A percentile compares a stretch with the other conserved stretches of the same genome.
phyloP scores from a whole-genome alignment of 2,113 vertebrate species.

The Myxocyprinus asiaticus region DNA sequence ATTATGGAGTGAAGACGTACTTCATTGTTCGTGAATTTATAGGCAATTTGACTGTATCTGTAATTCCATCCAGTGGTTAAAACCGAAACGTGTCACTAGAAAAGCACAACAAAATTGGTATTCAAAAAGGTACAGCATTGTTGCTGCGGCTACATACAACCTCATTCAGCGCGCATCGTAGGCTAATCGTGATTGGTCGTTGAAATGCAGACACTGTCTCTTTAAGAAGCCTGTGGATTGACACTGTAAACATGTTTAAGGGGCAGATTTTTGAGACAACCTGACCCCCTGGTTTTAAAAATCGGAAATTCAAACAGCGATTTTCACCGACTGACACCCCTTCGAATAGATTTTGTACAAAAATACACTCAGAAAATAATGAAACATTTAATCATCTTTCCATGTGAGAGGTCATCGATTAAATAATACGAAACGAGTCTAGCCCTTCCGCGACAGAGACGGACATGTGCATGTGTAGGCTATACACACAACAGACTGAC shows the following conservation, averaged over 20 bases:
- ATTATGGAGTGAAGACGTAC: constrained; percentile 95
- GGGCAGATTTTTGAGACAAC: constrained; percentile 88
- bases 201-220: constrained; percentile 90
- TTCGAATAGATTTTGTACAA: constrained; percentile 99
- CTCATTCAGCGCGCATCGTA: constrained; percentile 54
- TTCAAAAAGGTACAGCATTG: constrained; percentile 89
- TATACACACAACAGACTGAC: constrained; percentile 83
- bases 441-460: constrained; percentile 99
- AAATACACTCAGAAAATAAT: constrained; percentile 99
- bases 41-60: constrained; percentile 89
- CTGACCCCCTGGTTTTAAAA: constrained; percentile 85
- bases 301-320: constrained; percentile 94
- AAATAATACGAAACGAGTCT: constrained; percentile 99
- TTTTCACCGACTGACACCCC: constrained; percentile 92
- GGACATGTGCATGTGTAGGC: constrained; percentile 90
- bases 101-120: constrained; percentile 92
- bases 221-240: constrained; percentile 99
- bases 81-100: constrained; percentile 88
- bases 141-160: constrained; percentile 55
- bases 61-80: constrained; percentile 98
- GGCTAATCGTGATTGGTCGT: constrained; percentile 72
- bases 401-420: constrained; percentile 98
- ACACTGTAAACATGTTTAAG: constrained; percentile 96
- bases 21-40: constrained; percentile 93
- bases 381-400: constrained; percentile 95